phyloP scores from a whole-genome alignment of 1,140 invertebrate genomes.

The Holotrichia oblita region DNA sequence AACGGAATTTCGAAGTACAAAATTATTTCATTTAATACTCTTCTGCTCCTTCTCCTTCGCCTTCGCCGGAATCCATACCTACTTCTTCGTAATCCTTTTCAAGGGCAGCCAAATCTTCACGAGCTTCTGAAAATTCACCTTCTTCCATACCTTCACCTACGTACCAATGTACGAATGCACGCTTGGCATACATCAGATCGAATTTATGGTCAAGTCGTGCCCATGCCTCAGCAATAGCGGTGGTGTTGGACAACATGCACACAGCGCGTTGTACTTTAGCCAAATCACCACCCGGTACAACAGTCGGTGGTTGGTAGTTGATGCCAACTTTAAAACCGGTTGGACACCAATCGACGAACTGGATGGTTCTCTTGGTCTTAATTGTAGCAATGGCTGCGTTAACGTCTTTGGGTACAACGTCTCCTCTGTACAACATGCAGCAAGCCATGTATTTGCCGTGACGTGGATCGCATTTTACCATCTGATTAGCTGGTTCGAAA shows the following conservation, averaged over 20 bases:
- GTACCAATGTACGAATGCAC: conserved; percentile 82
- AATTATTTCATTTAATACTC: conserved; percentile 51
- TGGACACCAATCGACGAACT: conserved; percentile 78
- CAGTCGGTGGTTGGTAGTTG: conserved; percentile 77
- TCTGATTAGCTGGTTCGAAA: conserved; percentile 73
- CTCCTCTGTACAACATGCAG: conserved; percentile 73
- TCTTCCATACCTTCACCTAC: conserved; percentile 82
- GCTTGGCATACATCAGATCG: conserved; percentile 82
- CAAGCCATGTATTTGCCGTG: conserved; percentile 80
- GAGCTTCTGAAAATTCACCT: conserved; percentile 84
- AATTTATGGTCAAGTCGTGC: conserved; percentile 82
- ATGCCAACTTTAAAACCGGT: conserved; percentile 78
- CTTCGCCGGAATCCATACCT: conserved; percentile 56
- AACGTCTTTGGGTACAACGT: conserved; percentile 68
- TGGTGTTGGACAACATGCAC: conserved; percentile 74
- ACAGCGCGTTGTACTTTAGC: conserved; percentile 71
- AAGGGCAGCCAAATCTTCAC: conserved; percentile 83
- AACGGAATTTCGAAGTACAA: conserved; percentile 20
- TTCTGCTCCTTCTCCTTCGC: conserved; percentile 58
- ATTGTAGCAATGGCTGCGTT: conserved; percentile 84
- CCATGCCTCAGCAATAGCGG: conserved; percentile 75
- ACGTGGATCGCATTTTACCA: conserved; percentile 75
- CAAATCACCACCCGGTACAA: conserved; percentile 77
- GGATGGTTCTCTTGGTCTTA: conserved; percentile 77
- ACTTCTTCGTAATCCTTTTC: conserved; percentile 80